A percentile compares a stretch with the other conserved stretches of the same genome.
Evolutionary conservation across 2,113 vertebrate genomes (phyloP).

Genomic region (Fregetta grallaria): DNA sequence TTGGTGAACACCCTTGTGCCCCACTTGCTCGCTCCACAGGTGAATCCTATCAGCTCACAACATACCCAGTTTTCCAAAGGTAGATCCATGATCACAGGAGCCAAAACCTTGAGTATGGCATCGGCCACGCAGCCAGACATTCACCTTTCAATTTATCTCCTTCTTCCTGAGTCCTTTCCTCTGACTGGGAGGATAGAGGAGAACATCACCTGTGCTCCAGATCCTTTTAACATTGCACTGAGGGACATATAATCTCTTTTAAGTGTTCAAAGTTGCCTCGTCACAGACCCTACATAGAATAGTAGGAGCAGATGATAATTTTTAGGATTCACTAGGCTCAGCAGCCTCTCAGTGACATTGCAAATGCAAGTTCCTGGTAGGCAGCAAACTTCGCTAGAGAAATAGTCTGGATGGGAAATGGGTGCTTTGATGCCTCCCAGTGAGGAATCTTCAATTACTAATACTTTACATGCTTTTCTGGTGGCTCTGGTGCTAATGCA

Average conservation of each 20-base stretch:
- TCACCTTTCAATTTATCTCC: background rate
- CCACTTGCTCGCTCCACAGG: background rate
- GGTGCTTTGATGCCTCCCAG: background rate
- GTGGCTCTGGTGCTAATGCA: background rate
- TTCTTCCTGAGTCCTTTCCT: background rate
- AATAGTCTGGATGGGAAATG: background rate
- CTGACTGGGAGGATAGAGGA: background rate
- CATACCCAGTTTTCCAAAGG: background rate
- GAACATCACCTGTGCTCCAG: background rate
- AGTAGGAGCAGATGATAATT: background rate
- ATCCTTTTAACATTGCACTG: background rate
- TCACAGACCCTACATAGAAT: background rate
- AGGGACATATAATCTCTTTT: background rate
- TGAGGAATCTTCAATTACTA: background rate
- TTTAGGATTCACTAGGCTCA: background rate
- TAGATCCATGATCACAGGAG: fast-evolving
- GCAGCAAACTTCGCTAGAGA: background rate
- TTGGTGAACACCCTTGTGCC: too few relatives aligned
- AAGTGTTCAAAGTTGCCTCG: background rate
- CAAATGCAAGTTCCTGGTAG: background rate
- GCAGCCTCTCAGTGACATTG: background rate
- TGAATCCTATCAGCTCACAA: background rate
- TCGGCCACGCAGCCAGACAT: fast-evolving
- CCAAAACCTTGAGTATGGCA: background rate
- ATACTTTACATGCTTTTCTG: background rate